These are phyloP conservation scores for Carcinoscorpius rotundicauda DNA, from an alignment of 1,140 invertebrate genomes.

Conservation along the genomic window DNA sequence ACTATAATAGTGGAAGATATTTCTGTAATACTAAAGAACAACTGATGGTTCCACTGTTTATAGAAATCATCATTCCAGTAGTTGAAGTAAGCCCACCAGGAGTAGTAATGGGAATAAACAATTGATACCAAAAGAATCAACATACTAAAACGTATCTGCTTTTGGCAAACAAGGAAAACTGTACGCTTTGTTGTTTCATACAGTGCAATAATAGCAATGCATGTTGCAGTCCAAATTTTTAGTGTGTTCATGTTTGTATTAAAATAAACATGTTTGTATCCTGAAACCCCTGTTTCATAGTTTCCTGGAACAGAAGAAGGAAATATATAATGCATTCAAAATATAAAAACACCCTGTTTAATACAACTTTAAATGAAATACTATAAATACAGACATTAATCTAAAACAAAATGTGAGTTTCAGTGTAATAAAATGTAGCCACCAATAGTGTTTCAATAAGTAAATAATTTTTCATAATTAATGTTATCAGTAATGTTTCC, in stretches of 20 bases:
- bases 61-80: conserved; percentile 76
- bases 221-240: conserved; percentile 61
- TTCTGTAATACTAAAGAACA: conserved; percentile 55
- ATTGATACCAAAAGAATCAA: conserved; percentile 51
- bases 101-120: conserved; percentile 68
- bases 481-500: no score
- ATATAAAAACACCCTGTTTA: no score
- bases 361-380: no score
- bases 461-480: no score
- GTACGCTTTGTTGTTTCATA: conserved; percentile 48
- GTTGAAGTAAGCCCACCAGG: conserved; percentile 71
- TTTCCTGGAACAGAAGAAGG: conserved; percentile 40
- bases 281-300: conserved; percentile 57
- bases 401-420: no score
- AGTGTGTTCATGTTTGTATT: conserved; percentile 58
- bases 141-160: conserved; percentile 51
- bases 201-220: conserved; percentile 48
- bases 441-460: no score
- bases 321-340: no score
- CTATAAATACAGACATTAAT: no score
- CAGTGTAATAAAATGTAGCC: no score
- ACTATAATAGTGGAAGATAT: conserved; percentile 50
- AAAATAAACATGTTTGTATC: conserved; percentile 73
- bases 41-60: conserved; percentile 48
- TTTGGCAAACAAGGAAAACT: conserved; percentile 28